Evolutionary conservation across 1,140 invertebrate genomes (phyloP).

Genomic region (Eufriesea mexicana): DNA sequence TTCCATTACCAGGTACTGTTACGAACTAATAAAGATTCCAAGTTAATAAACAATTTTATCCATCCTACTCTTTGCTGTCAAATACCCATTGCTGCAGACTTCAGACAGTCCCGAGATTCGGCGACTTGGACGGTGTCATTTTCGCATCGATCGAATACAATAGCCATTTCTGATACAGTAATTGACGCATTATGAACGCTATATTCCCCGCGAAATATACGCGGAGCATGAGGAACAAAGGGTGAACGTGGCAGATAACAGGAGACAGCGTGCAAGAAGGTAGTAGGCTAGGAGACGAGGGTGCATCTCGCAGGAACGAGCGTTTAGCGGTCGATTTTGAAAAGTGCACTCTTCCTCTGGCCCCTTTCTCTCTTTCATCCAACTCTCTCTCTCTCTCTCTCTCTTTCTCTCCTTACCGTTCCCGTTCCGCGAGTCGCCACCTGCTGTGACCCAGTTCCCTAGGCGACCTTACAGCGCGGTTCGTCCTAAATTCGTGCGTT

Average conservation of each 20-base stretch:
- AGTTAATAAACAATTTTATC: too few species aligned
- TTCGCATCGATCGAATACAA: too few species aligned
- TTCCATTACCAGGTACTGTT: too few species aligned
- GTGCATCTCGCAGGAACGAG: background rate
- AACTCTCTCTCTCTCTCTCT: background rate
- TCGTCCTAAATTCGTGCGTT: constrained; percentile 44
- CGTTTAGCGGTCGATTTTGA: constrained; percentile 54
- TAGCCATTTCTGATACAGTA: too few species aligned
- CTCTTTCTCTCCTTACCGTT: background rate
- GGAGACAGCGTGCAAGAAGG: background rate
- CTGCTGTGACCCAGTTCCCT: constrained; percentile 47
- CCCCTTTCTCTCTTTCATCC: background rate
- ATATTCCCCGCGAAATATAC: background rate
- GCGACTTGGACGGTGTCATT: too few species aligned
- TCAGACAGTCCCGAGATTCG: too few species aligned
- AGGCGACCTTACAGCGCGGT: constrained; percentile 26
- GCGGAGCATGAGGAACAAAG: background rate
- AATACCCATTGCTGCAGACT: too few species aligned
- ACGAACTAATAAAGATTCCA: too few species aligned
- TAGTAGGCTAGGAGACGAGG: background rate
- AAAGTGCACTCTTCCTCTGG: constrained; percentile 41
- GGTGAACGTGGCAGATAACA: background rate
- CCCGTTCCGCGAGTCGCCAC: constrained; percentile 21
- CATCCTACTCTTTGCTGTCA: too few species aligned
- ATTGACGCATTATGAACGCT: too few species aligned